Base-by-base conservation (phyloP, 2,888 invertebrate species). In the Cepaea hortensis region DNA sequence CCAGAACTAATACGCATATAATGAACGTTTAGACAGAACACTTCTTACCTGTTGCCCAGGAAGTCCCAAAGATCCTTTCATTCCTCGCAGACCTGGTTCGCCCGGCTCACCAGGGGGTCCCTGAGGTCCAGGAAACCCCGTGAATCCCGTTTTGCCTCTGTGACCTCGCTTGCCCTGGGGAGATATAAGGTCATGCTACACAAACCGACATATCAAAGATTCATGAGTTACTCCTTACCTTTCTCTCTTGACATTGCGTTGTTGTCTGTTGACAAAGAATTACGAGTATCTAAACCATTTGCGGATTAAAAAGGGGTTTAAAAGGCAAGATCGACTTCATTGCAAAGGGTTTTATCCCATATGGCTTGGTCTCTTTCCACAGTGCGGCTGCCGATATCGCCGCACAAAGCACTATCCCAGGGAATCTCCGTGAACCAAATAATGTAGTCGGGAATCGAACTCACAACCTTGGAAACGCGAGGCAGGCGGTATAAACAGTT, bases 61-160 rank as follows among this genome's bases (percentile, higher is more conserved):
- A 89, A 95, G 92, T 91, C 96, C 96, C 90, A 94, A 93, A 90
- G 95, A 95, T 89, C 96, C 96, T 94, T 92, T 95, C 94, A 90
- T 95, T 48, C 93, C 93, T 75, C 89, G 85, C 50, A 90, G 90
- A 55, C 93, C 91, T 20, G 85, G 88, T 84, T 90, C 90, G 88
- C 94, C 92, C 88, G 91, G 84, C 76, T 96, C 95, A 88, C 96
- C 96, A 75, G 96, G 96, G 88, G 96, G 96, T 88, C 97, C 97
- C 92, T 96, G 95, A 95, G 95, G 93, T 96, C 95, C 95, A 13
- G 90, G 90, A 77, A 90, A 88, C 65, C 91, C 91, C 68, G 88
- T 88, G 72, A 87, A 87, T 9, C 90, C 90, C 5, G 88, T 76
- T 70, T 89, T 88, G 35, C 90, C 90, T 76, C 87, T 87, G 55